Conservation (phyloP, 2,797 vertebrate genomes). For the Cygnus olor region DNA sequence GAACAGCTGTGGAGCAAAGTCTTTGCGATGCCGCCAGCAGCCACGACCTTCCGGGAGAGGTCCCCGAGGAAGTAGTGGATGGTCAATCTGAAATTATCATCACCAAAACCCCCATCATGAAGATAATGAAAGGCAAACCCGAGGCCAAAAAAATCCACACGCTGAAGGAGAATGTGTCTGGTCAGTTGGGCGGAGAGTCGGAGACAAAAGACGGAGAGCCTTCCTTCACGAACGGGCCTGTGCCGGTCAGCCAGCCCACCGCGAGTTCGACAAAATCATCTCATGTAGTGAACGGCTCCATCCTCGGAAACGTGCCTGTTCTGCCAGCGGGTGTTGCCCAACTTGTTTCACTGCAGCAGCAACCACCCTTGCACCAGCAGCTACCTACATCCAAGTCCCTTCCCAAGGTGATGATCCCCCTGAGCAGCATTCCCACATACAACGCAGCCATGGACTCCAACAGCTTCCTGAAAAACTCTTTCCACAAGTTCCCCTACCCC, state of each 20-base stretch:
- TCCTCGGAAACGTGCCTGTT: slow-evolving; percentile 86
- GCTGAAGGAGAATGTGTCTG: slow-evolving; percentile 74
- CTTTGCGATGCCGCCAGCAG: slow-evolving; percentile 44
- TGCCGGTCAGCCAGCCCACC: slow-evolving; percentile 64
- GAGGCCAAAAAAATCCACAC: slow-evolving; percentile 93
- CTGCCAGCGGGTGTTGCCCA: slow-evolving; percentile 92
- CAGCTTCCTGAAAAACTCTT: slow-evolving; percentile 95
- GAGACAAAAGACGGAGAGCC: slow-evolving; percentile 76
- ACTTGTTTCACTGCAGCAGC: slow-evolving; percentile 91
- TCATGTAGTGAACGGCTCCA: slow-evolving; percentile 89
- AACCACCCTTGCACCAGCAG: slow-evolving; percentile 76
- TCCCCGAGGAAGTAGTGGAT: slow-evolving; percentile 79
- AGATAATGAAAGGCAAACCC: slow-evolving; percentile 92
- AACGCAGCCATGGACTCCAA: slow-evolving; percentile 96
- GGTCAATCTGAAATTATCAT: slow-evolving; percentile 90
- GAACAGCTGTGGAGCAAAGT: slow-evolving; percentile 87
- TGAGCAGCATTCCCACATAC: slow-evolving; percentile 98
- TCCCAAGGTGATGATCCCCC: slow-evolving; percentile 97
- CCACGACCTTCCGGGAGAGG: slow-evolving; percentile 64
- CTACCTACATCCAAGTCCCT: slow-evolving; percentile 89
- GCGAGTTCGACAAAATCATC: slow-evolving; percentile 65
- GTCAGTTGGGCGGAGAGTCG: slow-evolving; percentile 46
- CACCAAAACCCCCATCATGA: slow-evolving; percentile 98
- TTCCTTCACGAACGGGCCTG: slow-evolving; percentile 62
- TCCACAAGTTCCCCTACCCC: slow-evolving; percentile 97